Base-by-base conservation (phyloP, 1,140 invertebrate genomes). In the Apis laboriosa region DNA sequence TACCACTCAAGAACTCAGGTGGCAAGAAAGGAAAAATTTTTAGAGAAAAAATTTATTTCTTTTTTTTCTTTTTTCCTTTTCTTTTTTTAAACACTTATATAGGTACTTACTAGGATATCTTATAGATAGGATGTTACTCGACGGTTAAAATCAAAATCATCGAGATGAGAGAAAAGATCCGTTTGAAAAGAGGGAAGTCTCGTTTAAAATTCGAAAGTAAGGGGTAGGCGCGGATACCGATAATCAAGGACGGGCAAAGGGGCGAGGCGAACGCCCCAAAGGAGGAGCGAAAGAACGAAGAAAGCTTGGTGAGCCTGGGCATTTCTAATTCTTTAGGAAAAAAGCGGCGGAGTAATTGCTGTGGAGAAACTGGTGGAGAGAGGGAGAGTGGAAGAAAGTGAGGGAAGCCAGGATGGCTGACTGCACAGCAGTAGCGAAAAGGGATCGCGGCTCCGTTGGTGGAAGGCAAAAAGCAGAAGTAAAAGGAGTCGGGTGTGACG, bases 321-420 rank as follows among this genome's bases (percentile, higher is more conserved):
- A 82, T 89, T 91, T 88, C 72, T 90, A 90, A 90, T 92, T 91
- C 86, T 86, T 90, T 86, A 84, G 89, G 24, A 53, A 80, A 90
- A 92, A 92, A 92, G 82, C 87, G 84, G 80, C 79, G 83, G 83
- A 91, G 89, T 93, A 93, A 93, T 92, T 92, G 90, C 90, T 89
- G 91, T 87, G 34, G 34, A 90, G 92, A 92, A 93, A 92, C 83
- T 85, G 86, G 72, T 66, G 74, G 61, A 53, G 55, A 24, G 53
- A 21, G 24, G 28, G 17, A 58, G 43, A 13, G 13, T 63, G 24
- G 70, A 28, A 28, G 49, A 15, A 15, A 28, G 78, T 34, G 51
- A 72, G 86, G 43, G 24, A 49, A 56, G 9, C n/a, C 17, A 70
- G 55, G 78, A 85, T 72, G 78, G 76, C 78, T 76, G 82, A 74